A percentile compares a stretch with the other conserved stretches of the same genome.
phyloP scores from a whole-genome alignment of 2,797 vertebrate genomes.

The Myripristis murdjan region DNA sequence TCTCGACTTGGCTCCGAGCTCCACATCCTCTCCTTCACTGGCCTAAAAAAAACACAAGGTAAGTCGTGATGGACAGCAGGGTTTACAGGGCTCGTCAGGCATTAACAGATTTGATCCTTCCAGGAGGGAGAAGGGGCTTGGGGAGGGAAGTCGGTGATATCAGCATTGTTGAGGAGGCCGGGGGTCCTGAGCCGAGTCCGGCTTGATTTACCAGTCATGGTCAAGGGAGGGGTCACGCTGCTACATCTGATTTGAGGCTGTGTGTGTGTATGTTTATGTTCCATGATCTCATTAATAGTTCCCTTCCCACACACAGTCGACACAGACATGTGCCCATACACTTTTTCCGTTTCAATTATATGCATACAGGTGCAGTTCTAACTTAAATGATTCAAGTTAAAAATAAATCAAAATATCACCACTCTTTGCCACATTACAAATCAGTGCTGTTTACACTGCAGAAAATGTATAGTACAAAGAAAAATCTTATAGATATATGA shows the following conservation, averaged over 20 bases:
- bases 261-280: background rate
- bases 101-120: conserved; percentile 82
- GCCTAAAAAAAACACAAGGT: conserved; percentile 60
- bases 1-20: conserved; percentile 37
- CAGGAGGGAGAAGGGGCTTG: conserved; percentile 51
- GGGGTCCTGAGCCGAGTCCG: conserved; percentile 57
- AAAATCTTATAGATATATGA: background rate
- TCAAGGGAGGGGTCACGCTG: conserved; percentile 55
- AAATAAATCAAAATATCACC: too few relatives aligned
- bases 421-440: too few relatives aligned
- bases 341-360: background rate
- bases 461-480: background rate
- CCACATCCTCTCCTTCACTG: conserved; percentile 59
- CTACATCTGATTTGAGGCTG: conserved; percentile 45
- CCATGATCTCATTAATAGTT: conserved; percentile 8
- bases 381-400: too few relatives aligned
- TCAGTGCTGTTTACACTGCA: too few relatives aligned
- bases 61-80: conserved; percentile 66
- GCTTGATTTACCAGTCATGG: conserved; percentile 59
- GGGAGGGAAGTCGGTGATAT: conserved; percentile 19
- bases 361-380: background rate
- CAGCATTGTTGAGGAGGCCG: conserved; percentile 31
- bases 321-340: conserved; percentile 7
- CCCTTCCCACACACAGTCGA: too few relatives aligned
- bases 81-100: conserved; percentile 76